These are phyloP conservation scores for Meleagris gallopavo DNA, from an alignment of 2,113 vertebrate genomes.

Conservation along the genomic window DNA sequence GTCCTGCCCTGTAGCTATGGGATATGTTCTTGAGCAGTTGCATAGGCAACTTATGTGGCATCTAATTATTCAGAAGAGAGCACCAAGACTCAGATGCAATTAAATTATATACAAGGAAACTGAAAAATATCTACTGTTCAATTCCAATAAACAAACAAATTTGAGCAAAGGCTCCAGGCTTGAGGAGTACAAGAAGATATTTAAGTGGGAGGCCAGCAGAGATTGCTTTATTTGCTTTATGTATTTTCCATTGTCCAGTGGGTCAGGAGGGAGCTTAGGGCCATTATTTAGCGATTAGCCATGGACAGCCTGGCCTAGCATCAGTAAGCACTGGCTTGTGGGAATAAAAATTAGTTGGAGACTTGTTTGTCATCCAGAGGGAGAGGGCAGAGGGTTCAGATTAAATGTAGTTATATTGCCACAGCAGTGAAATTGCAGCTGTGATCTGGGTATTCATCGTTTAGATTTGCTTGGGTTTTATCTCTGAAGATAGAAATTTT, in stretches of 20 bases:
- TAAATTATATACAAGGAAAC: background rate
- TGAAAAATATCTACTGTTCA: background rate
- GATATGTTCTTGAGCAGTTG: background rate
- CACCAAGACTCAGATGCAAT: background rate
- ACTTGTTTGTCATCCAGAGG: conserved; percentile 29
- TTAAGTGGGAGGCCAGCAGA: background rate
- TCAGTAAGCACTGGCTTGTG: background rate
- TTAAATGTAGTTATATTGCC: conserved; percentile 2
- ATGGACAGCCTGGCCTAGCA: background rate
- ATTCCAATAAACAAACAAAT: background rate
- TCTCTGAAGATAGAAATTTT: background rate
- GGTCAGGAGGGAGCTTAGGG: background rate
- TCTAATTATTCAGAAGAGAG: background rate
- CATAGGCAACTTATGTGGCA: conserved; percentile 11
- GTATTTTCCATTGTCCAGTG: background rate
- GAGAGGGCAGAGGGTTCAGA: background rate
- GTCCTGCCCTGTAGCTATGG: background rate
- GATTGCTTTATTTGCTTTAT: background rate
- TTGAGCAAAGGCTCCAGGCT: background rate
- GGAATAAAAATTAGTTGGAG: background rate
- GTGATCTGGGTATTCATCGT: background rate
- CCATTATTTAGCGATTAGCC: fast-evolving
- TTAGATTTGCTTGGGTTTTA: conserved; percentile 18
- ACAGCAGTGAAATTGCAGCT: conserved; percentile 4
- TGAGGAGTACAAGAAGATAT: background rate